These are phyloP conservation scores for Conomelus anceps DNA, from an alignment of 2,888 invertebrate species.

Conservation along the genomic window DNA sequence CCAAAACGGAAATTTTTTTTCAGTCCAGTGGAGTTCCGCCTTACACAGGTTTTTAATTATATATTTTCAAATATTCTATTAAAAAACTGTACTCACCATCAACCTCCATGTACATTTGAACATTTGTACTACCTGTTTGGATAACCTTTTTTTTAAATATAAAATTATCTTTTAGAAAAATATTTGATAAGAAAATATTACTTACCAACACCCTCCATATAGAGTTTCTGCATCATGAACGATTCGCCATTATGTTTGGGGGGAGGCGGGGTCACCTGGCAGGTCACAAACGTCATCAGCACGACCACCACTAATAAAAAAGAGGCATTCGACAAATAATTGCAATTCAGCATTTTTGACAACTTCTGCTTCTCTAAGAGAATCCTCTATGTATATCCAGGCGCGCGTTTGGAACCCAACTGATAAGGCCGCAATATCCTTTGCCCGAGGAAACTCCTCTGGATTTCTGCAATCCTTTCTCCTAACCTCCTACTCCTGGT, in stretches of 20 bases:
- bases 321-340: not conserved
- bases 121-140: too few relatives aligned
- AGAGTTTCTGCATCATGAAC: constrained; percentile 30
- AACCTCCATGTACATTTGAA: too few relatives aligned
- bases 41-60: too few relatives aligned
- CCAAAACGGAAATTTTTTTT: too few relatives aligned
- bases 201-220: constrained; percentile 31
- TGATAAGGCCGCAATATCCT: constrained; percentile 3
- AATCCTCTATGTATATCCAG: not conserved
- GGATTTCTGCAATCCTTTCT: constrained; percentile 17
- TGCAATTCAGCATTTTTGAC: not conserved
- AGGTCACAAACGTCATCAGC: not conserved
- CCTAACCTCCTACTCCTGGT: constrained; percentile 27
- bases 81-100: too few relatives aligned
- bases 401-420: not conserved
- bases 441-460: constrained; percentile 19
- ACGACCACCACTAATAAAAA: not conserved
- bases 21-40: too few relatives aligned
- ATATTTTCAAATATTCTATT: too few relatives aligned
- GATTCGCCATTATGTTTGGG: constrained; percentile 35
- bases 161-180: not conserved
- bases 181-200: not conserved
- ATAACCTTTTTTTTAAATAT: too few relatives aligned
- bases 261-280: constrained; percentile 32
- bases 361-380: not conserved